Conservation (phyloP, 2,888 invertebrate species). For the Minunthozetes semirufus region DNA sequence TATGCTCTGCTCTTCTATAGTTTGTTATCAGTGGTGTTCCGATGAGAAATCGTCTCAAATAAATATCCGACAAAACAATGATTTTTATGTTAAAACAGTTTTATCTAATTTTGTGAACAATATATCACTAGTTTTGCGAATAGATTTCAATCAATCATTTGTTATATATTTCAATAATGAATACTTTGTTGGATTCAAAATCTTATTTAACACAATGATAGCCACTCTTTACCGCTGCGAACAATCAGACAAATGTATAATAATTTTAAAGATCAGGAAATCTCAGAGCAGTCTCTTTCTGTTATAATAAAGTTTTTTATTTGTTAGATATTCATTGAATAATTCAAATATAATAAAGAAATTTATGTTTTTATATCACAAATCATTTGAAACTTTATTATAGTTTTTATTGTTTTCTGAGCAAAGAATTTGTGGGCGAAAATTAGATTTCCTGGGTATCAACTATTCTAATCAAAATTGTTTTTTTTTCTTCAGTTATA, state of each 20-base stretch:
- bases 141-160: slow-evolving; percentile 9
- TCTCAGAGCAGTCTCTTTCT: neutral
- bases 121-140: neutral
- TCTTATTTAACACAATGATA: neutral
- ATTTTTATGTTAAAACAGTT: neutral
- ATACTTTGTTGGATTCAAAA: neutral
- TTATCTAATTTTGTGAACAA: neutral
- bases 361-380: neutral
- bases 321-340: too few species aligned
- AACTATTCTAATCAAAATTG: too few species aligned
- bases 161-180: neutral
- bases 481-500: too few species aligned
- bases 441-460: too few species aligned
- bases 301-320: too few species aligned
- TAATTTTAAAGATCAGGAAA: neutral
- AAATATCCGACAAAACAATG: neutral
- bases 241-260: too few species aligned
- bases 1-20: too few species aligned
- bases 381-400: neutral
- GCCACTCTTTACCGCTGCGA: too few species aligned
- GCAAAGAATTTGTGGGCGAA: too few species aligned
- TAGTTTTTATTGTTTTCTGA: neutral
- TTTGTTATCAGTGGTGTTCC: neutral
- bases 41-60: neutral
- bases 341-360: too few species aligned